These are phyloP conservation scores for Encarsia formosa DNA, from an alignment of 2,888 invertebrate species.

Conservation along the genomic window DNA sequence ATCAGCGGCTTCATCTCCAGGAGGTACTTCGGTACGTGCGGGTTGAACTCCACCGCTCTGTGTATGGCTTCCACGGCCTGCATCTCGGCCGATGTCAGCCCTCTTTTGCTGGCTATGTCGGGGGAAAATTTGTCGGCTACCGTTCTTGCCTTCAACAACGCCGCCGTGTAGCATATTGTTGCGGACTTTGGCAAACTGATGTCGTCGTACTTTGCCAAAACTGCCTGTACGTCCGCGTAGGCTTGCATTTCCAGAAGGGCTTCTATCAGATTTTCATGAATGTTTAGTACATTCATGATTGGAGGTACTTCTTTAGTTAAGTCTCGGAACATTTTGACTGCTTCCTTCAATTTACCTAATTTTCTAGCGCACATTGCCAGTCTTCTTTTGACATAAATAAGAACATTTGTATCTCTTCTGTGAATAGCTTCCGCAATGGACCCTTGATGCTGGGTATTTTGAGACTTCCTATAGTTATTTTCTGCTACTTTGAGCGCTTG, in stretches of 20 bases:
- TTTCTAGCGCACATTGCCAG: constrained; percentile 97
- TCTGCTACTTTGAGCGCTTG: constrained; percentile 83
- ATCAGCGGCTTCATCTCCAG: constrained; percentile 93
- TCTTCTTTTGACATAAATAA: constrained; percentile 90
- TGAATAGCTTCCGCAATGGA: constrained; percentile 71
- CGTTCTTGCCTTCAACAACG: constrained; percentile 83
- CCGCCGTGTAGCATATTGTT: constrained; percentile 91
- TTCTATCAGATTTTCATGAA: constrained; percentile 96
- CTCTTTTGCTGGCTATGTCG: constrained; percentile 78
- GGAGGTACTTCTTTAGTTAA: constrained; percentile 94
- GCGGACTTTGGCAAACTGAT: constrained; percentile 92
- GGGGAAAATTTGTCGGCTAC: constrained; percentile 88
- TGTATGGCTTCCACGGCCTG: constrained; percentile 92
- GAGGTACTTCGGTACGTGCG: constrained; percentile 95
- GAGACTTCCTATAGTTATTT: constrained; percentile 74
- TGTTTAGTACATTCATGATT: constrained; percentile 86
- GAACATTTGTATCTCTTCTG: constrained; percentile 80
- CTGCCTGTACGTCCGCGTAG: constrained; percentile 93
- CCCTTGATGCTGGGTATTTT: constrained; percentile 74
- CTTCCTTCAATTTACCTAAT: constrained; percentile 88
- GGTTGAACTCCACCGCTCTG: constrained; percentile 95
- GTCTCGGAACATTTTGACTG: constrained; percentile 94
- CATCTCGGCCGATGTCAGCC: constrained; percentile 82
- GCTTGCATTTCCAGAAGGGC: constrained; percentile 92
- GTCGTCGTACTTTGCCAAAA: constrained; percentile 89